Evolutionary conservation across 2,797 vertebrate species (phyloP).

Genomic region (Florisuga fusca): DNA sequence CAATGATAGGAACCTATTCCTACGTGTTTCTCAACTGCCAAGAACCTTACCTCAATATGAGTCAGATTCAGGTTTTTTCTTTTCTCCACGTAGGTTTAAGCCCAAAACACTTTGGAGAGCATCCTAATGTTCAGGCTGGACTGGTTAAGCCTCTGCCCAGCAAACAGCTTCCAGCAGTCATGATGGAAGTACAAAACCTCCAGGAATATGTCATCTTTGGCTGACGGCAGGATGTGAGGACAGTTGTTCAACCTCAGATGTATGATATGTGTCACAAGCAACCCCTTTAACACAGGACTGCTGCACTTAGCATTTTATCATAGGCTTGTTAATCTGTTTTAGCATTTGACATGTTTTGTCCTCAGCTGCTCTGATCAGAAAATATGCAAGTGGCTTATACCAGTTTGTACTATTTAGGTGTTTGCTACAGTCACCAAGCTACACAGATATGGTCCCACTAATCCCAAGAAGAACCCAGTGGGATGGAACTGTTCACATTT

Average conservation of each 20-base stretch:
- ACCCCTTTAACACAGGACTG: not conserved
- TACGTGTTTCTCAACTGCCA: not conserved
- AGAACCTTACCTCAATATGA: not conserved
- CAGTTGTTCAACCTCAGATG: not conserved
- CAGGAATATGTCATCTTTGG: not conserved
- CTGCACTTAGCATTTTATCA: not conserved
- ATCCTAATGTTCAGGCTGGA: not conserved
- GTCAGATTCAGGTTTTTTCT: not conserved
- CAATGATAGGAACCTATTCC: not conserved
- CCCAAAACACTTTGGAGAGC: not conserved
- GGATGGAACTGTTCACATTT: not conserved
- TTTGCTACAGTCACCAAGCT: not conserved
- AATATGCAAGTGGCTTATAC: not conserved
- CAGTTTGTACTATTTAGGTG: not conserved
- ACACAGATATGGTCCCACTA: not conserved
- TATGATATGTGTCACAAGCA: not conserved
- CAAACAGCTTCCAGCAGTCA: not conserved
- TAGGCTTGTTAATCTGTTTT: not conserved
- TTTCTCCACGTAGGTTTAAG: not conserved
- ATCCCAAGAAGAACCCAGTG: not conserved
- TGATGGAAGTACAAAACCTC: not conserved
- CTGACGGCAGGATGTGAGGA: not conserved
- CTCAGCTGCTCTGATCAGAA: not conserved
- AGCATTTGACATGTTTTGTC: not conserved
- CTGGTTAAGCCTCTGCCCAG: not conserved